Conservation (phyloP, 2,888 invertebrate genomes). For the Coenonympha arcania region DNA sequence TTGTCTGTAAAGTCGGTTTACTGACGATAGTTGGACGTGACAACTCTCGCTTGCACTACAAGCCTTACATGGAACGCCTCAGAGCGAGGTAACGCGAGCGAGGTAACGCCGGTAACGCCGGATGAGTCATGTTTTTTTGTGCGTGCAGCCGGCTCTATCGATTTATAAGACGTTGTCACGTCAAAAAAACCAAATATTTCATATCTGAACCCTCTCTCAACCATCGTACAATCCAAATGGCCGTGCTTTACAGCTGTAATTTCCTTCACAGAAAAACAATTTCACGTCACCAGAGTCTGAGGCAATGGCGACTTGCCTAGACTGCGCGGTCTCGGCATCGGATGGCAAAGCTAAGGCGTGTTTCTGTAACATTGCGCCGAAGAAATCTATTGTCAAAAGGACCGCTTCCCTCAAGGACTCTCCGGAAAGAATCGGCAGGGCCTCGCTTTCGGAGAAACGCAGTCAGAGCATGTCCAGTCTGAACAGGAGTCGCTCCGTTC, state of each 20-base stretch:
- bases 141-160: no score
- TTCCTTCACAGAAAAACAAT: slow-evolving; percentile 54
- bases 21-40: no score
- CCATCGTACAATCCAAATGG: no score
- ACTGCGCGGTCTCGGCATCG: slow-evolving; percentile 46
- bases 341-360: slow-evolving; percentile 45
- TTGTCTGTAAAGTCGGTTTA: no score
- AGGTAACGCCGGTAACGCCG: no score
- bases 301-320: slow-evolving; percentile 57
- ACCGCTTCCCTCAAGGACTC: slow-evolving; percentile 62
- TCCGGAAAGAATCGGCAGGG: slow-evolving; percentile 45
- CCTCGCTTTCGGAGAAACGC: slow-evolving; percentile 52
- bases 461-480: slow-evolving; percentile 62
- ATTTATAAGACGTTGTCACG: no score
- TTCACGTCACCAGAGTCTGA: slow-evolving; percentile 63
- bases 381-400: slow-evolving; percentile 46
- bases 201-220: no score
- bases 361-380: slow-evolving; percentile 53
- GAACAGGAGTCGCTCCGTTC: slow-evolving; percentile 63
- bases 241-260: neutral
- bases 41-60: no score
- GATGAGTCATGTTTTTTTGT: no score
- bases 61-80: no score
- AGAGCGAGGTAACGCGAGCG: no score
- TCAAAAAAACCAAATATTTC: no score